phyloP scores from a whole-genome alignment of 2,797 vertebrate species.

The Chaunax sp. region DNA sequence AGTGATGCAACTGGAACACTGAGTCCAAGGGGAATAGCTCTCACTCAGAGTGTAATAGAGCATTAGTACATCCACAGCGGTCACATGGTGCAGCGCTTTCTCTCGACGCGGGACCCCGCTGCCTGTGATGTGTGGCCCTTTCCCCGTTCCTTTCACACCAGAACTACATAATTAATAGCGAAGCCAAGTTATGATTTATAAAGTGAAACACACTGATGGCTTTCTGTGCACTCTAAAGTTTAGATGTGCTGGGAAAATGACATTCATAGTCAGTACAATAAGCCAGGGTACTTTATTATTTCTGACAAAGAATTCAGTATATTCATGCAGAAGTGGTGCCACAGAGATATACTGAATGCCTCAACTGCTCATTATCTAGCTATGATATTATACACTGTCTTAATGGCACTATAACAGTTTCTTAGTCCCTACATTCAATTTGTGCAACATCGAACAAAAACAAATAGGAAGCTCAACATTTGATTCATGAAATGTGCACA shows the following conservation, averaged over 20 bases:
- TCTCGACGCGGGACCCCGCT: slow-evolving; percentile 37
- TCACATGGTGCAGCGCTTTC: slow-evolving; percentile 71
- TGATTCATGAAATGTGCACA: background rate
- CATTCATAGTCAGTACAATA: slow-evolving; percentile 42
- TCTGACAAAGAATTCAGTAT: slow-evolving; percentile 36
- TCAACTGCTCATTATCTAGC: slow-evolving; percentile 5
- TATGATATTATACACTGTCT: slow-evolving; percentile 15
- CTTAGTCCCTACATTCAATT: slow-evolving; percentile 8
- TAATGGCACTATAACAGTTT: background rate
- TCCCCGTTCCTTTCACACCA: slow-evolving; percentile 61
- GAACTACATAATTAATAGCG: slow-evolving; percentile 78
- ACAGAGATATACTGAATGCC: slow-evolving; percentile 23
- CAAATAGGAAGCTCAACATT: background rate
- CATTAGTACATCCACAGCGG: slow-evolving; percentile 62
- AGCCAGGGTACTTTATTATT: slow-evolving; percentile 55
- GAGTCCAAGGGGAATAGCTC: slow-evolving; percentile 74
- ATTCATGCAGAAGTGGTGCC: slow-evolving; percentile 24
- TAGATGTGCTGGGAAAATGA: slow-evolving; percentile 51
- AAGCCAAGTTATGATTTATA: slow-evolving; percentile 71
- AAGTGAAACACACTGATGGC: slow-evolving; percentile 71
- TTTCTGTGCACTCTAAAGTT: slow-evolving; percentile 58
- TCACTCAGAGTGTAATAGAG: slow-evolving; percentile 73
- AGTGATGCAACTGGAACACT: slow-evolving; percentile 78
- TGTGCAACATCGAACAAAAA: background rate
- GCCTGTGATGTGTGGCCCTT: slow-evolving; percentile 62